phyloP scores from a whole-genome alignment of 2,888 invertebrate species.

The Clanis bilineata region DNA sequence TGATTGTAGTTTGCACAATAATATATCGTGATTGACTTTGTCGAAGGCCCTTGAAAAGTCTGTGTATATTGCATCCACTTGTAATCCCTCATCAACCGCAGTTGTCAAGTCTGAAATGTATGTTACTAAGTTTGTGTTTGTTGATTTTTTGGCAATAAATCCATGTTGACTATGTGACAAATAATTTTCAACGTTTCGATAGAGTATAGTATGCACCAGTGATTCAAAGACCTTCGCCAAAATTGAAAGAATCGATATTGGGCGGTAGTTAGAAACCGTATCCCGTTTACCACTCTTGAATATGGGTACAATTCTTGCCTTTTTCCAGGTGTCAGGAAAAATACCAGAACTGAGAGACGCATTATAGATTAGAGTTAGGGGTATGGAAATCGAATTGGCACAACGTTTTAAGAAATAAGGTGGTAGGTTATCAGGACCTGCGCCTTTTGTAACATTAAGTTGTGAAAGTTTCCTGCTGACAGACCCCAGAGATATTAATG shows the following conservation, averaged over 20 bases:
- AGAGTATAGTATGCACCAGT: neutral
- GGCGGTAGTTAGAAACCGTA: slow-evolving; percentile 13
- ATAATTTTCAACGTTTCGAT: slow-evolving; percentile 4
- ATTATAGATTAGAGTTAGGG: slow-evolving; percentile 3
- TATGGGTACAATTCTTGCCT: slow-evolving; percentile 11
- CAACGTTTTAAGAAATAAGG: neutral
- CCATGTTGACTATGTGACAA: neutral
- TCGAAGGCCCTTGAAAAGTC: neutral
- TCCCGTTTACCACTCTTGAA: slow-evolving; percentile 11
- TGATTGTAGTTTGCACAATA: neutral
- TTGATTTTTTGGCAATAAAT: no score
- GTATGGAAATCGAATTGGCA: neutral
- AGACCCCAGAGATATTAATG: neutral
- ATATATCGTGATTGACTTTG: neutral
- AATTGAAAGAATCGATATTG: slow-evolving; percentile 13
- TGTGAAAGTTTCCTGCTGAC: neutral
- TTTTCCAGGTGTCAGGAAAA: slow-evolving; percentile 9
- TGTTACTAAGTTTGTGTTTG: slow-evolving; percentile 10
- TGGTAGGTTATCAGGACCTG: slow-evolving; percentile 4
- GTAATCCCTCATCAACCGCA: slow-evolving; percentile 7
- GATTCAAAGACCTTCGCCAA: slow-evolving; percentile 17
- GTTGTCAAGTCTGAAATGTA: neutral
- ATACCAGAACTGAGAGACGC: neutral
- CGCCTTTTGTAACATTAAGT: neutral
- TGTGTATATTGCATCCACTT: neutral